These are phyloP conservation scores for Elgaria multicarinata DNA, from an alignment of 2,113 vertebrate species.

Conservation along the genomic window DNA sequence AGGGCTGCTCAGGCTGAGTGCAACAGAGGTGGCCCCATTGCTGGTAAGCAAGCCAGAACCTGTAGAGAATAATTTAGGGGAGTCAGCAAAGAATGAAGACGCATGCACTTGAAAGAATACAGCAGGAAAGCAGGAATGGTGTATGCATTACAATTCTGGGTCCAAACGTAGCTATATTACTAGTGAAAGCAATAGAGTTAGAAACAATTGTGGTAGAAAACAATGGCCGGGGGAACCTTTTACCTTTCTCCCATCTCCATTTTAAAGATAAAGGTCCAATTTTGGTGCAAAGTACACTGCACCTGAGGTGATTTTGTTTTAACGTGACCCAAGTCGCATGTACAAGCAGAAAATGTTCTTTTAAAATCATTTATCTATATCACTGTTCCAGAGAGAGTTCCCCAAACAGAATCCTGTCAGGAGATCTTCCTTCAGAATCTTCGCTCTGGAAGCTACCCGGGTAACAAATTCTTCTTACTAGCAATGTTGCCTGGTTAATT, in stretches of 20 bases:
- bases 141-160: too few species aligned
- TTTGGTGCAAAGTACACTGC: not conserved
- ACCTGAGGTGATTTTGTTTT: not conserved
- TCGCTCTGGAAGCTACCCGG: not conserved
- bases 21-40: conserved; percentile 26
- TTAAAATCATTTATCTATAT: not conserved
- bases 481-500: not conserved
- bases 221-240: not conserved
- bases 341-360: not conserved
- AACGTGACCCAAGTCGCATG: not conserved
- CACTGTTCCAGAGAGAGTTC: not conserved
- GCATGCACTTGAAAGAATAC: not conserved
- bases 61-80: conserved; percentile 4
- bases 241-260: not conserved
- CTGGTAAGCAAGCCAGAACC: not conserved
- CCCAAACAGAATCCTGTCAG: not conserved
- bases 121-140: not conserved
- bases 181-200: too few species aligned
- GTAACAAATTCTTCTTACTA: not conserved
- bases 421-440: not conserved
- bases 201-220: too few species aligned
- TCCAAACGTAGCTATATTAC: too few species aligned
- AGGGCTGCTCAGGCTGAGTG: not conserved
- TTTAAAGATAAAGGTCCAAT: not conserved
- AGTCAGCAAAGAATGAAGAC: not conserved